These are phyloP conservation scores for Ichneumoninae sp. DNA, from an alignment of 2,888 invertebrate species.

Conservation along the genomic window DNA sequence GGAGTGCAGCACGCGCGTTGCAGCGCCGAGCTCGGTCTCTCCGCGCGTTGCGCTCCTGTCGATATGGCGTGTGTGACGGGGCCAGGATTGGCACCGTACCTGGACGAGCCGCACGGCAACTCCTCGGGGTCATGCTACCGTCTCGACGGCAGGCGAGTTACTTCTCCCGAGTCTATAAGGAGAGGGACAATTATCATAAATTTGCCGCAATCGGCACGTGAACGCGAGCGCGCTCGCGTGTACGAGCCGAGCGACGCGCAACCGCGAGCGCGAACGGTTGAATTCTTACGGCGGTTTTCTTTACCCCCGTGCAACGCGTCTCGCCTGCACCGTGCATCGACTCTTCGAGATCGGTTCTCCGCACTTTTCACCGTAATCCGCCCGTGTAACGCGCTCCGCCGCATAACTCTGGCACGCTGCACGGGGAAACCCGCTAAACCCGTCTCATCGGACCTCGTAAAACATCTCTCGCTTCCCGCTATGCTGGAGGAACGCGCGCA, in stretches of 20 bases:
- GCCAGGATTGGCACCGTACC: constrained; percentile 44
- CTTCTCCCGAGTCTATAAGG: constrained; percentile 68
- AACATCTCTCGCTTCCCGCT: neutral
- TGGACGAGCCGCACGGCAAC: constrained; percentile 28
- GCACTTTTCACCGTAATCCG: neutral
- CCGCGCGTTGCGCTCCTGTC: constrained; percentile 30
- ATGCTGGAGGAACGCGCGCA: neutral
- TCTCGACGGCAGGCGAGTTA: constrained; percentile 61
- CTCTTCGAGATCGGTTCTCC: neutral
- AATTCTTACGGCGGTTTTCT: constrained; percentile 56
- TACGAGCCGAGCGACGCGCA: constrained; percentile 52
- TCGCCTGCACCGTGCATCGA: neutral
- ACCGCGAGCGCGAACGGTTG: constrained; percentile 65
- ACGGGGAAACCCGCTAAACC: constrained; percentile 11
- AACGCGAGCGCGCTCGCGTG: constrained; percentile 8
- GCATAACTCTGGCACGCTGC: neutral
- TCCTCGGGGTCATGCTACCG: constrained; percentile 47
- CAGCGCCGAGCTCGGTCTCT: constrained; percentile 34
- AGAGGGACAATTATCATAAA: constrained; percentile 80
- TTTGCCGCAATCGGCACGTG: constrained; percentile 77
- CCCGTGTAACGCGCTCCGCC: neutral
- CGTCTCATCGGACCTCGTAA: constrained; percentile 9
- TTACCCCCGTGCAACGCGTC: neutral
- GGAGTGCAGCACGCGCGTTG: constrained; percentile 11
- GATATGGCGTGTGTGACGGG: constrained; percentile 36